Base-by-base conservation (phyloP, 2,888 invertebrate genomes). In the Strigamia transsilvanica region DNA sequence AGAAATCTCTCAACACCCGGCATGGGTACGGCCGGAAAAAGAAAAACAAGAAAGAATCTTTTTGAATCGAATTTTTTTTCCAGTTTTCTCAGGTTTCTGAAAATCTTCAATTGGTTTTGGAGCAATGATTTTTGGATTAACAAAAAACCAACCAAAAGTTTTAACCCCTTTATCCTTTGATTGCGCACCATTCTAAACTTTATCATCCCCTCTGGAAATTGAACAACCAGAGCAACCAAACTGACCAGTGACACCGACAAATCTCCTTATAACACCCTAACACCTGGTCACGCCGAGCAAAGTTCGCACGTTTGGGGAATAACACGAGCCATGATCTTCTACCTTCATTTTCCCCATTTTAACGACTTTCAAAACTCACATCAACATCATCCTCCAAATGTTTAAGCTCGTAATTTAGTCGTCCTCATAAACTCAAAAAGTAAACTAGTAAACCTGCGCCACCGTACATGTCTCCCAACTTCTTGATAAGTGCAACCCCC, bases 171-270 rank as follows among this genome's bases (percentile, higher is more conserved):
- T 23, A 12, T 12, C 61, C 18, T 66, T 21, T 23, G 23, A 66
- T 18, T 66, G 23, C 18, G n/a, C 23, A 21, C 38, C n/a, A 18
- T 51, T 51, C 18, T 1, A 61, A 61, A 61, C 61, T 61, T 23
- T 32, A 73, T 73, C 73, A 32, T 32, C n/a, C n/a, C 27, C 32
- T 18, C 27, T 15, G 13, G 66, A 23, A 73, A 73, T 73, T 73
- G 73, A 23, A 32, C 32, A 32, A 32, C 27, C 27, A 32, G 32
- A 32, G 15, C 13, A n/a, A 27, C 73, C 73, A 73, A 73, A 73
- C 73, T 73, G 73, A 73, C 73, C 73, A 73, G 73, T 73, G 73
- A 73, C 73, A 73, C 73, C 23, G 73, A 73, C 73, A 73, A 73
- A 73, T 73, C 73, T 73, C 32, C 32, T 73, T 27, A 12, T 32